phyloP scores from a whole-genome alignment of 2,888 invertebrate genomes.

The Acheta domesticus region DNA sequence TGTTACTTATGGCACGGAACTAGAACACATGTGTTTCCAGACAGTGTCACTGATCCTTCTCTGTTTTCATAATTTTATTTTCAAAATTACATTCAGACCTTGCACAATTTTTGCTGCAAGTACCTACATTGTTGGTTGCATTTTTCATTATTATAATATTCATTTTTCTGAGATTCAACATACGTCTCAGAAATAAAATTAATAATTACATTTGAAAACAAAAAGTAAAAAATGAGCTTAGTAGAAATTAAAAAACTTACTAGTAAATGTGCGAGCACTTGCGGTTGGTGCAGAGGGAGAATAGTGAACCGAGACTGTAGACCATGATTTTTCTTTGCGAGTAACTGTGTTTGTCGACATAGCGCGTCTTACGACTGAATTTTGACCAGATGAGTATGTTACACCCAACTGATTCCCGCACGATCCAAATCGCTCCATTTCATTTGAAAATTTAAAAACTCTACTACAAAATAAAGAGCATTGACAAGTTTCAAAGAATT shows the following conservation, averaged over 20 bases:
- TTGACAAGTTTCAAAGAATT: too few relatives aligned
- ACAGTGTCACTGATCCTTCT: too few relatives aligned
- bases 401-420: background rate
- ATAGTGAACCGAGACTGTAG: conserved; percentile 28
- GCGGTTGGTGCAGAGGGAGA: conserved; percentile 28
- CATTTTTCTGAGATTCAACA: too few relatives aligned
- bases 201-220: background rate
- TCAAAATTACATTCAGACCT: too few relatives aligned
- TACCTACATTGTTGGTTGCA: too few relatives aligned
- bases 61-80: too few relatives aligned
- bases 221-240: background rate
- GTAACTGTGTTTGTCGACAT: conserved; percentile 29
- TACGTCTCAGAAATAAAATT: too few relatives aligned
- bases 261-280: conserved; percentile 30
- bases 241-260: conserved; percentile 29
- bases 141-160: too few relatives aligned
- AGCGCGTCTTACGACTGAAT: conserved; percentile 28
- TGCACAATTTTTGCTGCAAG: too few relatives aligned
- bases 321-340: conserved; percentile 29
- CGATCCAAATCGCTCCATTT: background rate
- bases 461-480: too few relatives aligned
- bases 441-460: too few relatives aligned
- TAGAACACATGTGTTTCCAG: background rate
- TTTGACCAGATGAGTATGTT: background rate
- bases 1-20: background rate